Evolutionary conservation across 53 echinoderm and acorn worm genomes (phyloP), one percentile per base, ranked within the genome.

Genomic region (Holothuria leucospilota): DNA sequence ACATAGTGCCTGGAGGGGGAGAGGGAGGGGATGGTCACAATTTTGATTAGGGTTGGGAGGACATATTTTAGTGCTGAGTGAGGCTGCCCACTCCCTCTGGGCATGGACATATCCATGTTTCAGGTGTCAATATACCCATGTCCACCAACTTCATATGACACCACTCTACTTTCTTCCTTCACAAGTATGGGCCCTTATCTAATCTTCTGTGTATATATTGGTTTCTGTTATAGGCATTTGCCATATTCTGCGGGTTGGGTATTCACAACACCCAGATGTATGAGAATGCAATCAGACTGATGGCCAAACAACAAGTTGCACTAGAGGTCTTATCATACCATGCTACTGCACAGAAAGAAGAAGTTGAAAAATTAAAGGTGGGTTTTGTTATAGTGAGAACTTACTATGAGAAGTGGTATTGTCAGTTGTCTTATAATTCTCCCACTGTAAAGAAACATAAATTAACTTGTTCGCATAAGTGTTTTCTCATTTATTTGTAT

Each of bases 241-340:
- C 96, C 77, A 96, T 96, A 67, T 96, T 96, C 67, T 96, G 96
- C 81, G 96, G 96, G 12, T 91, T 96, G 68, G 96, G 96, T 49
- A 96, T 96, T 62, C 96, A 96, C 84, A 96, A 96, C 90, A 96
- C 96, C 13, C 96, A 96, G 88, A 96, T 96, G 96, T 96, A 93
- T 42, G 96, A 96, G 89, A 94, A 95, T 70, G 96, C 96, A 7
- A 89, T 93, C 51, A 83, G 88, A 64, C 84, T 96, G 80, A 96
- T 96, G 96, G 96, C 96, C 75, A 96, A 96, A 74, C 96, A 96
- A 29, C 91, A 92, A 69, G 96, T 96, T 18, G 95, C 96, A 10
- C 88, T 96, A 81, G 96, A 96, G 82, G 96, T 96, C 23, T 90
- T 96, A 20, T 96, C 96, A 0, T 96, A 96, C 86, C 96, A 96